These are phyloP conservation scores for Pterophyllum scalare DNA, from an alignment of 2,113 vertebrate species.

Conservation along the genomic window DNA sequence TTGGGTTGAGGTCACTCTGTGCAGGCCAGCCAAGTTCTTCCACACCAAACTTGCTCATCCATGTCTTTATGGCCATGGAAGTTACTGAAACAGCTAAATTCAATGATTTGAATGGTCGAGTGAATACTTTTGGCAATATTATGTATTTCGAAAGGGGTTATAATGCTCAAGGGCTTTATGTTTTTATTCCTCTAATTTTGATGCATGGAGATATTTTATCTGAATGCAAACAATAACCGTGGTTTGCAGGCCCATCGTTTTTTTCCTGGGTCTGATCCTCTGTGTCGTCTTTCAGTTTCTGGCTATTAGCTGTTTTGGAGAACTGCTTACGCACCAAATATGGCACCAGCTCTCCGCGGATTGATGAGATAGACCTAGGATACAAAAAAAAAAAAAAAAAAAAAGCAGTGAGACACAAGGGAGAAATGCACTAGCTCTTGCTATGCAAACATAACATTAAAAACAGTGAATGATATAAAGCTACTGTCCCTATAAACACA, in stretches of 20 bases:
- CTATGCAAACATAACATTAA: neutral
- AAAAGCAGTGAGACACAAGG: neutral
- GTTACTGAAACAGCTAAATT: no score
- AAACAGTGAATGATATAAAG: neutral
- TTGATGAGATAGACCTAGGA: slow-evolving; percentile 90
- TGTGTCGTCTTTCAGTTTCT: slow-evolving; percentile 81
- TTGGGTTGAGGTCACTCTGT: no score
- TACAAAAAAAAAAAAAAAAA: neutral
- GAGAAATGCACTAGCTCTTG: neutral
- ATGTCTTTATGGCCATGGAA: no score
- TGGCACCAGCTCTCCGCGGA: slow-evolving; percentile 94
- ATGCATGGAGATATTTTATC: neutral
- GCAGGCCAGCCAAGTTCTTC: no score
- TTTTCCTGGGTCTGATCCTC: slow-evolving; percentile 87
- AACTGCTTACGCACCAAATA: slow-evolving; percentile 96
- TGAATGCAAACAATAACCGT: slow-evolving; percentile 44
- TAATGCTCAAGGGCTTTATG: neutral
- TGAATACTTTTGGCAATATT: no score
- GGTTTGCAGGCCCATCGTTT: slow-evolving; percentile 76
- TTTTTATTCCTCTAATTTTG: neutral
- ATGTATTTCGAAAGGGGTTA: neutral
- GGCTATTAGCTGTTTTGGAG: slow-evolving; percentile 80
- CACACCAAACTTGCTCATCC: no score
- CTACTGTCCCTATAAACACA: neutral
- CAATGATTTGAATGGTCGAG: no score